phyloP scores from a whole-genome alignment of 1,140 invertebrate species.

The Cotesia glomerata region DNA sequence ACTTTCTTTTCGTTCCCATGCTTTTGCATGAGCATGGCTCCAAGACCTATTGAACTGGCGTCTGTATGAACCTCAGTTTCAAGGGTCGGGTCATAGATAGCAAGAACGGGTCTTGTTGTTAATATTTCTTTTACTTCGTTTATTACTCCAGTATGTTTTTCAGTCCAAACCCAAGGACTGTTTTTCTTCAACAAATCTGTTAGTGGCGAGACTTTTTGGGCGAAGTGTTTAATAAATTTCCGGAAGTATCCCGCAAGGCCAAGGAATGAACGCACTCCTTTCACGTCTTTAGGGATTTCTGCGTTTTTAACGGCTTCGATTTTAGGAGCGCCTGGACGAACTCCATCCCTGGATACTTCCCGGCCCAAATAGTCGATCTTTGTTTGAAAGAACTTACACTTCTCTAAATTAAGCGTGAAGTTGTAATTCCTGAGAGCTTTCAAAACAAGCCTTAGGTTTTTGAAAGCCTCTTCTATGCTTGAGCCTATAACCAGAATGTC shows the following conservation, averaged over 20 bases:
- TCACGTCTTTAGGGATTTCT: constrained; percentile 44
- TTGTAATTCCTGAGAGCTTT: constrained; percentile 21
- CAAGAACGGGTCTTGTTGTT: neutral
- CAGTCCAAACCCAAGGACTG: neutral
- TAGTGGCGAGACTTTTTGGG: constrained; percentile 38
- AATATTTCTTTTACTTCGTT: constrained; percentile 11
- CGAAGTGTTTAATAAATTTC: constrained; percentile 37
- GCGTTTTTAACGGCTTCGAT: constrained; percentile 45
- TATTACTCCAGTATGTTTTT: neutral
- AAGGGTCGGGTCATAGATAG: constrained; percentile 28
- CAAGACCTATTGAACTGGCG: constrained; percentile 41
- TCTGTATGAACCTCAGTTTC: constrained; percentile 43
- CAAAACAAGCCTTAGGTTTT: constrained; percentile 33
- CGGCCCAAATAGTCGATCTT: constrained; percentile 46
- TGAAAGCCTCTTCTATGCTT: constrained; percentile 33
- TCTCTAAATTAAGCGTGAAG: constrained; percentile 22
- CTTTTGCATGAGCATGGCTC: constrained; percentile 43
- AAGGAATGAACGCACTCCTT: constrained; percentile 45
- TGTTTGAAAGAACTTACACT: constrained; percentile 37
- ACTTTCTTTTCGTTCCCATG: constrained; percentile 18
- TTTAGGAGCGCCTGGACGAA: constrained; percentile 40
- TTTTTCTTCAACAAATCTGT: constrained; percentile 19
- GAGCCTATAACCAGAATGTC: constrained; percentile 31
- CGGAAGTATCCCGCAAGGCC: constrained; percentile 48
- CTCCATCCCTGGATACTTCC: constrained; percentile 29